Evolutionary conservation across 2,113 vertebrate genomes (phyloP), one percentile per base, ranked within the genome.

Genomic region (Aythya baeri): DNA sequence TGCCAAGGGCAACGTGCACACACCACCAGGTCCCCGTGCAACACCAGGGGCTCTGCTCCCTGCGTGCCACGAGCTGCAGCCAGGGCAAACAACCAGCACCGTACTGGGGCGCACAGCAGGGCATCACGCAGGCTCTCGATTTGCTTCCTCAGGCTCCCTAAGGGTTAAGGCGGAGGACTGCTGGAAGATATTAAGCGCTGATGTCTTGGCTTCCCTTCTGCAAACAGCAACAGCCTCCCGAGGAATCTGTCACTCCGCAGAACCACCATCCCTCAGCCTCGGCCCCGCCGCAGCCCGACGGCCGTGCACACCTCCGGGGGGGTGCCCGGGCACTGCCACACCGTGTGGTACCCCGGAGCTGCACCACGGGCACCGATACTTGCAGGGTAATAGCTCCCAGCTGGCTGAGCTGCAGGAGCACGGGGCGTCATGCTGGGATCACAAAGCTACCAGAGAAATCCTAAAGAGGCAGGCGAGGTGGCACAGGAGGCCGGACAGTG

Each of bases 201-300:
- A 86, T 83, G 92, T 59, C 93, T 95, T 95, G 96, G 92, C 95
- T 95, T 83, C 72, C 72, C 76, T 85, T 87, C 87, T 66, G 79
- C 81, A 92, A 92, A 74, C 91, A 89, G 91, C 91, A 96, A 72
- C 86, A 61, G 46, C 86, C 95, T 96, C 93, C 93, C 63, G 93
- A 93, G 93, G 86, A 92, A 96, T 92, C 92, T 85, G 93, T 96
- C 95, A 83, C 76, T 44, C 86, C 77, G 0, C 31, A 36, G 86
- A 94, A 83, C 90, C 63, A 78, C 74, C 76, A 95, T 84, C 96
- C 85, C 73, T 76, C 83, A 76, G 5, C 23, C 82, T 46, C 58
- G 10, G 49, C 49, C 49, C 49, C 49, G 5, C 11, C 22, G 22
- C 49, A 50, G 49, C 46, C 46, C 46, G 20, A 46, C 20, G 20